Percentiles rank a stretch among this genome's conserved stretches.
Conservation (phyloP, 2,888 invertebrate species). For the Metopia argyrocephala region DNA sequence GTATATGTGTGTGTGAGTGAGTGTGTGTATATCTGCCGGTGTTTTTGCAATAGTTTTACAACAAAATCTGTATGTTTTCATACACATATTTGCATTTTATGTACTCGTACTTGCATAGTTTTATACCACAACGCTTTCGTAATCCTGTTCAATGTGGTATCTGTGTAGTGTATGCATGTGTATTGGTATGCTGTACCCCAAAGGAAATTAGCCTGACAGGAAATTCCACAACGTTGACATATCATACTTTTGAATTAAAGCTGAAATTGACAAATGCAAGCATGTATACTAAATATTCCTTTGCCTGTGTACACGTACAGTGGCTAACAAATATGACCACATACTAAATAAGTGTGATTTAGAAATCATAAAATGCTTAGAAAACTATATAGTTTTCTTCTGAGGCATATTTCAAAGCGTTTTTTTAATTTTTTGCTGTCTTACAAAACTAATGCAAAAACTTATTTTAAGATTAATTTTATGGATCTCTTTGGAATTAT, state of each 20-base stretch:
- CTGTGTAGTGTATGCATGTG: constrained; percentile 12
- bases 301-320: too few species aligned
- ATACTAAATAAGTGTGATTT: too few species aligned
- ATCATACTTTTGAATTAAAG: constrained; percentile 57
- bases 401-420: too few species aligned
- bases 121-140: constrained; percentile 24
- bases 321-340: too few species aligned
- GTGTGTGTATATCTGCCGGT: background rate
- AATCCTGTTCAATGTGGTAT: background rate
- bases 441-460: too few species aligned
- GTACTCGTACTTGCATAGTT: constrained; percentile 5
- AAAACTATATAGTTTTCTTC: too few species aligned
- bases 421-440: too few species aligned
- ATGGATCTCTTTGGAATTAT: too few species aligned
- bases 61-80: too few species aligned
- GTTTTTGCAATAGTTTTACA: constrained; percentile 29
- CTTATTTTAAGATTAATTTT: too few species aligned
- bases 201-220: constrained; percentile 75
- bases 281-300: background rate
- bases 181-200: constrained; percentile 67
- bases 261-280: constrained; percentile 52
- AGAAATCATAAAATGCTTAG: too few species aligned
- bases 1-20: background rate
- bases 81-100: constrained; percentile 9
- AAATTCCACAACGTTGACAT: constrained; percentile 71